phyloP scores from a whole-genome alignment of 2,888 invertebrate genomes.

The Eilema sororculum region DNA sequence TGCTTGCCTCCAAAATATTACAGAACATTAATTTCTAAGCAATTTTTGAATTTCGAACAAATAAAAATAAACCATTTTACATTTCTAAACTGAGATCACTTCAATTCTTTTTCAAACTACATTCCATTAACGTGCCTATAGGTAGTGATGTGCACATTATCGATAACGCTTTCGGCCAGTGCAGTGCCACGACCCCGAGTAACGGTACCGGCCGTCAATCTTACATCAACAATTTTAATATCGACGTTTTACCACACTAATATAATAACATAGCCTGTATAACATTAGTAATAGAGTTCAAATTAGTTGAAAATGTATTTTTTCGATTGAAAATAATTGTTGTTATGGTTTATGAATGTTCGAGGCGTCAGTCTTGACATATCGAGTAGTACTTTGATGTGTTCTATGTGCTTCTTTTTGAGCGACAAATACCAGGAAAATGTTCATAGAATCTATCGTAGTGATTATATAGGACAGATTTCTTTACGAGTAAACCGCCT shows the following conservation, averaged over 20 bases:
- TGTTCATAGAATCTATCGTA: slow-evolving; percentile 25
- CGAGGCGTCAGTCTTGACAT: slow-evolving; percentile 72
- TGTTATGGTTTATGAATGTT: slow-evolving; percentile 46
- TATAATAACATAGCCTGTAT: slow-evolving; percentile 58
- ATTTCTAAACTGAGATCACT: slow-evolving; percentile 65
- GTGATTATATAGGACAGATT: slow-evolving; percentile 3
- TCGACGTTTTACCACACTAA: slow-evolving; percentile 61
- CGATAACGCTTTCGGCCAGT: slow-evolving; percentile 75
- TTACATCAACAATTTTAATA: slow-evolving; percentile 71
- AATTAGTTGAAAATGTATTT: slow-evolving; percentile 41
- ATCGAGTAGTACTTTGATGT: slow-evolving; percentile 66
- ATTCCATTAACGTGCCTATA: slow-evolving; percentile 74
- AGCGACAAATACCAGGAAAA: slow-evolving; percentile 29
- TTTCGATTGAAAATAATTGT: slow-evolving; percentile 34
- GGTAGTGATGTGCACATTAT: slow-evolving; percentile 76
- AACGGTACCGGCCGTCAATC: slow-evolving; percentile 80
- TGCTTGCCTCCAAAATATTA: neutral
- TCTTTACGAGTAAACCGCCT: neutral
- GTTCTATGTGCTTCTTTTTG: slow-evolving; percentile 46
- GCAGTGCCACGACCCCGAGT: slow-evolving; percentile 72
- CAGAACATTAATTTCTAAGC: neutral
- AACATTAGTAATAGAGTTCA: slow-evolving; percentile 56
- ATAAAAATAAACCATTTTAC: slow-evolving; percentile 53
- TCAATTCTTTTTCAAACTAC: slow-evolving; percentile 71
- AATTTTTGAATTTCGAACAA: slow-evolving; percentile 14